Percentiles rank a stretch among this genome's conserved stretches.
Evolutionary conservation across 2,888 invertebrate species (phyloP).

Genomic region (Helleia helle): DNA sequence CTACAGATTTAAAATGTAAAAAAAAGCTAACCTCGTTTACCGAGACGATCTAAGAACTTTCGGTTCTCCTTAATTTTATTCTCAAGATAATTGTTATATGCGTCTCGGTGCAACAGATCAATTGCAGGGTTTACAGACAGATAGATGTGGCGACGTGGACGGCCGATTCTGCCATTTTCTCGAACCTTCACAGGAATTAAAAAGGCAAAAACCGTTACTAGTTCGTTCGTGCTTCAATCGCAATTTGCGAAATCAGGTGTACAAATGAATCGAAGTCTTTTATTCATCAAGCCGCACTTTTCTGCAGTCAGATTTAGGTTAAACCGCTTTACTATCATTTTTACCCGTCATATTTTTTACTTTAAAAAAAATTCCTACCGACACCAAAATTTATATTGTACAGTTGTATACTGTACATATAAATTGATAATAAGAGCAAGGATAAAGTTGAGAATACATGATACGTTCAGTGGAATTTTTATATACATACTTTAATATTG

Average conservation of each 20-base stretch:
- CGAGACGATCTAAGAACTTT: constrained; percentile 45
- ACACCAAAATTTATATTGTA: no score
- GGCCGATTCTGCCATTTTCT: constrained; percentile 31
- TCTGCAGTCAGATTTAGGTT: neutral
- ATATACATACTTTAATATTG: no score
- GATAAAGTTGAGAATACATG: no score
- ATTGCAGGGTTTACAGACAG: constrained; percentile 54
- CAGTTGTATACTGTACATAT: no score
- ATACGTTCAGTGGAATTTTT: no score
- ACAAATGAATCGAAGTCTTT: neutral
- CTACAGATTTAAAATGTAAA: neutral
- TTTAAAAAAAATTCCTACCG: no score
- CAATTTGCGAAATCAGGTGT: neutral
- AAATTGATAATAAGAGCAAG: no score
- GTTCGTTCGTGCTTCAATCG: neutral
- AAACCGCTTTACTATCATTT: neutral
- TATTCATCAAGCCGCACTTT: constrained; percentile 1
- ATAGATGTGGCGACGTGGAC: constrained; percentile 43
- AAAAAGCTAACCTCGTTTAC: constrained; percentile 57
- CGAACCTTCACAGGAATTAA: constrained; percentile 38
- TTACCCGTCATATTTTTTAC: neutral
- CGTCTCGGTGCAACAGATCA: constrained; percentile 44
- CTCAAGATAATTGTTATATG: constrained; percentile 40
- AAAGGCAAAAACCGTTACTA: constrained; percentile 15
- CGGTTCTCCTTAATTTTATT: constrained; percentile 46